Evolutionary conservation across 2,113 vertebrate genomes (phyloP).

Genomic region (Tursiops truncatus): DNA sequence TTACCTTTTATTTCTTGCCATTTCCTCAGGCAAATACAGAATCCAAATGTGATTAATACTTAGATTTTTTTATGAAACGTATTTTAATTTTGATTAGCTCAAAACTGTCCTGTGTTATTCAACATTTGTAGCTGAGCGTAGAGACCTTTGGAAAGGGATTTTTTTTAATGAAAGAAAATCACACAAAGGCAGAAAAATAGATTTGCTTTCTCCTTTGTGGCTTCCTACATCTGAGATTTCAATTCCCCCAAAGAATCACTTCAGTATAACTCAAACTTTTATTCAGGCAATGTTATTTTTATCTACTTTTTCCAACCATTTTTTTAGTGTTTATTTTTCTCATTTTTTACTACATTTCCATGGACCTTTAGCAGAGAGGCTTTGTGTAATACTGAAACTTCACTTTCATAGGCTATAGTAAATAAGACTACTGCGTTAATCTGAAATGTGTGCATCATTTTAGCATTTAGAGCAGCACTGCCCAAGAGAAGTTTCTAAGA

Average conservation of each 20-base stretch:
- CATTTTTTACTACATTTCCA: background rate
- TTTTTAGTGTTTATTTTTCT: background rate
- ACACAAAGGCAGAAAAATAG: background rate
- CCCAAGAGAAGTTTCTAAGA: background rate
- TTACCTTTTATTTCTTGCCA: constrained; percentile 30
- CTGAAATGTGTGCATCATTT: background rate
- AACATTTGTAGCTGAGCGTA: background rate
- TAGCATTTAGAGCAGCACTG: background rate
- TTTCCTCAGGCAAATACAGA: constrained; percentile 23
- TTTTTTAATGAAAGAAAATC: constrained; percentile 21
- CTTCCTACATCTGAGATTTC: background rate
- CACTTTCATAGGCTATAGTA: background rate
- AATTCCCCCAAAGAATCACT: background rate
- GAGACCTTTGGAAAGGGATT: background rate
- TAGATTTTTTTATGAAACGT: background rate
- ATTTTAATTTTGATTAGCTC: constrained; percentile 21
- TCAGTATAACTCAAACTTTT: background rate
- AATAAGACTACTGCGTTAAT: background rate
- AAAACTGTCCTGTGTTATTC: background rate
- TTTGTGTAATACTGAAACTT: background rate
- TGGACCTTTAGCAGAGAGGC: background rate
- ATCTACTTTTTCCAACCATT: background rate
- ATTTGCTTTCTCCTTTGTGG: background rate
- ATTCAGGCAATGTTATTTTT: background rate
- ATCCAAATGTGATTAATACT: background rate